Conservation (phyloP, 2,888 invertebrate genomes). For the Nemapogon koenigi region DNA sequence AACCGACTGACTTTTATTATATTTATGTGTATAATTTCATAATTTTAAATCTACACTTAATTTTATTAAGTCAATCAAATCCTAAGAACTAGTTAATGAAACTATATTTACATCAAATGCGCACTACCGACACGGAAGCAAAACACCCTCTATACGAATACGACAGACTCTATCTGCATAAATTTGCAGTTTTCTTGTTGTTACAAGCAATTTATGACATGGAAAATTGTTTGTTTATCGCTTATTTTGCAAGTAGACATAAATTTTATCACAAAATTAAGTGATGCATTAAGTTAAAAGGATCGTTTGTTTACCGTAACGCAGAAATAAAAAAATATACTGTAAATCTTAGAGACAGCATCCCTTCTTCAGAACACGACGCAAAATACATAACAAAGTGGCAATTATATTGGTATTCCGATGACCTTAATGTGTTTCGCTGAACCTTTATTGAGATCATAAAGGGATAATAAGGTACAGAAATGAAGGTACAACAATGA, state of each 20-base stretch:
- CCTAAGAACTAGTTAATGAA: no score
- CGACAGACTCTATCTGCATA: constrained; percentile 37
- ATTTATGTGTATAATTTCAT: no score
- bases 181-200: constrained; percentile 55
- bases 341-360: no score
- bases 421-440: constrained; percentile 16
- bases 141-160: neutral
- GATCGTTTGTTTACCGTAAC: no score
- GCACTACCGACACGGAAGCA: no score
- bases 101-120: no score
- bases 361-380: no score
- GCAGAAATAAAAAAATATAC: no score
- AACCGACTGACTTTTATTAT: no score
- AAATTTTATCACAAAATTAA: constrained; percentile 18
- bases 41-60: no score
- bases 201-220: constrained; percentile 41
- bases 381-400: neutral
- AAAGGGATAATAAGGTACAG: constrained; percentile 29
- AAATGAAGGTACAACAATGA: constrained; percentile 18
- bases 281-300: no score
- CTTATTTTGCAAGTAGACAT: constrained; percentile 23
- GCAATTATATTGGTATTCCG: constrained; percentile 15
- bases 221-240: constrained; percentile 52
- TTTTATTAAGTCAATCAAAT: no score
- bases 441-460: constrained; percentile 19